Base-by-base conservation (phyloP, 2,797 vertebrate genomes). In the Otolemur crassicaudatus region DNA sequence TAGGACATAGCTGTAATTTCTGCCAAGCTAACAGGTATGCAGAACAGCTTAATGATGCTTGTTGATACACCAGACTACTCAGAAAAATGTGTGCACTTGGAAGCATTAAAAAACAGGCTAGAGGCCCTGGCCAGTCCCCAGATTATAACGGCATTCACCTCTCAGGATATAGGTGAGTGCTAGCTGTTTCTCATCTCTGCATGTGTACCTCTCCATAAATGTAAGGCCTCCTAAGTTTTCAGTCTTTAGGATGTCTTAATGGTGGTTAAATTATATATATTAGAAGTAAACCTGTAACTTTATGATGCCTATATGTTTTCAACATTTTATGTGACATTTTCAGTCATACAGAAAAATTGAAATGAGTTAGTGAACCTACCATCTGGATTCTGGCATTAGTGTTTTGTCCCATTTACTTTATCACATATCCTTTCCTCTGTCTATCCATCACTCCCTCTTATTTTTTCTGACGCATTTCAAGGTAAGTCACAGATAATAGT, bases 11-110 rank as follows among this genome's bases (percentile, higher is more conserved):
- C 98, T 49, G 97, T 99, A 79, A 99, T 99, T 97, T 99, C 99
- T 0, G 99, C 99, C 95, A 99, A 99, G 96, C 98, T 99, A 72
- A 99, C 99, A 0, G 99, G 99, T 76, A 99, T 99, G 99, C 99
- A 99, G 98, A 99, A 98, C 98, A 99, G 99, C 96, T 98, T 99
- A 97, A 98, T 99, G 25, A 99, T 99, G 99, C 98, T 99, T 22
- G 99, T 99, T 97, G 99, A 99, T 95, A 99, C 99, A 0, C 99
- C 99, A 0, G 99, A 99, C 97, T 99, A 99, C 98, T 99, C 99
- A 0, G 99, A 99, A 96, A 99, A 99, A 97, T 99, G 99, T 12
- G 99, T 99, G 95, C 99, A 99, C 95, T 97, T 99, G n/a, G 99
- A 99, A 98, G 99, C 99, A 0, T 98, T 99, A 96, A 99, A 99